Conservation (phyloP, 2,888 invertebrate genomes). For the Napeogenes inachia region DNA sequence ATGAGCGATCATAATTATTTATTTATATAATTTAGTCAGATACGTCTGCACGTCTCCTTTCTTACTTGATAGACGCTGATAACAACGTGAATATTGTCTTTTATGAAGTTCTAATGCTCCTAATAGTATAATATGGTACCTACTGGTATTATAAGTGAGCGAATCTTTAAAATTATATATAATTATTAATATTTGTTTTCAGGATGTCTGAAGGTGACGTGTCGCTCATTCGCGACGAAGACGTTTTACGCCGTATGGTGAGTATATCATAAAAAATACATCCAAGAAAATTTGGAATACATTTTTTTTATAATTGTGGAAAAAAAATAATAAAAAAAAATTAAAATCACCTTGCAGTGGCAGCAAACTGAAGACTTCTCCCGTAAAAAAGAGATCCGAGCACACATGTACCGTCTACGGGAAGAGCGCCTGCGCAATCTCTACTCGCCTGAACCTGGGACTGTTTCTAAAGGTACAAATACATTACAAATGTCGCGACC, state of each 20-base stretch:
- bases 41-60: too few species aligned
- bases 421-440: conserved; percentile 87
- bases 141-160: too few species aligned
- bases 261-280: conserved; percentile 29
- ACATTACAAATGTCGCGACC: background rate
- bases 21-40: too few species aligned
- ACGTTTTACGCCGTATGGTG: conserved; percentile 86
- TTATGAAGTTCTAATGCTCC: too few species aligned
- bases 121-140: too few species aligned
- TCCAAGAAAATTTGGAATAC: background rate
- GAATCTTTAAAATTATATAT: too few species aligned
- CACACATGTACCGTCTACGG: conserved; percentile 89
- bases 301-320: too few species aligned
- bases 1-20: too few species aligned
- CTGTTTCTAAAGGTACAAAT: conserved; percentile 56
- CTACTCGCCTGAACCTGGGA: conserved; percentile 76
- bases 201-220: conserved; percentile 81
- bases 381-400: conserved; percentile 90
- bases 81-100: too few species aligned
- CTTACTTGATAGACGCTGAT: too few species aligned
- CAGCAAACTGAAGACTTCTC: conserved; percentile 91
- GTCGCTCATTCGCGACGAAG: conserved; percentile 85
- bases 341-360: conserved; percentile 78
- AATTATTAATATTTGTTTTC: conserved; percentile 38
- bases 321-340: background rate